phyloP scores from a whole-genome alignment of 2,888 invertebrate genomes.

The Trichogramma evanescens region DNA sequence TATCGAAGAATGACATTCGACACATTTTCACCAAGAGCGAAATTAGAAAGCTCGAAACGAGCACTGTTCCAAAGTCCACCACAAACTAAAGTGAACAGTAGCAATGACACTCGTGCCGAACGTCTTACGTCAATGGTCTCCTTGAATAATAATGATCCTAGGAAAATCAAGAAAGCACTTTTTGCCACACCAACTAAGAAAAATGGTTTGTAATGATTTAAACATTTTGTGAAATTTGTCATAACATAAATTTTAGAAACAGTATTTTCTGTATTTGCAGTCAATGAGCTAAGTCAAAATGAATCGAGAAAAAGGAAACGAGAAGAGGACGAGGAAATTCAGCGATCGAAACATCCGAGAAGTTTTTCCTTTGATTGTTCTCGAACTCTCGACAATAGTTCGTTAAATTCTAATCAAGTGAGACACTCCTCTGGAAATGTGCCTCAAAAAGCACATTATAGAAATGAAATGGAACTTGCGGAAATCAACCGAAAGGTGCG shows the following conservation, averaged over 20 bases:
- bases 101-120: conserved; percentile 41
- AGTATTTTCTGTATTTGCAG: too few relatives aligned
- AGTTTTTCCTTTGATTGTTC: conserved; percentile 55
- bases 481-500: conserved; percentile 60
- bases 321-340: conserved; percentile 39
- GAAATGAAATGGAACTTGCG: conserved; percentile 49
- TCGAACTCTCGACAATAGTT: conserved; percentile 30
- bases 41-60: conserved; percentile 57
- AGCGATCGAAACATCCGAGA: conserved; percentile 36
- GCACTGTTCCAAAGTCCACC: conserved; percentile 70
- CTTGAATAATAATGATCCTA: conserved; percentile 45
- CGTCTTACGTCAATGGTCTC: conserved; percentile 9
- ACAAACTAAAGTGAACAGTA: conserved; percentile 26
- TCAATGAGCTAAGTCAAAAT: conserved; percentile 4
- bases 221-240: too few relatives aligned
- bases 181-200: conserved; percentile 55
- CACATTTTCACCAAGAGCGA: conserved; percentile 35
- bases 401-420: conserved; percentile 25
- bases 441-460: conserved; percentile 29
- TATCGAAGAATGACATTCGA: conserved; percentile 44
- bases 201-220: conserved; percentile 14
- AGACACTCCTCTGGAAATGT: conserved; percentile 34
- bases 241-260: too few relatives aligned
- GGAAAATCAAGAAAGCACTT: conserved; percentile 60
- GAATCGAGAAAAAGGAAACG: conserved; percentile 39